A percentile compares a stretch with the other conserved stretches of the same genome.
Evolutionary conservation across 2,888 invertebrate species (phyloP).

Genomic region (Heliconius ethilla): DNA sequence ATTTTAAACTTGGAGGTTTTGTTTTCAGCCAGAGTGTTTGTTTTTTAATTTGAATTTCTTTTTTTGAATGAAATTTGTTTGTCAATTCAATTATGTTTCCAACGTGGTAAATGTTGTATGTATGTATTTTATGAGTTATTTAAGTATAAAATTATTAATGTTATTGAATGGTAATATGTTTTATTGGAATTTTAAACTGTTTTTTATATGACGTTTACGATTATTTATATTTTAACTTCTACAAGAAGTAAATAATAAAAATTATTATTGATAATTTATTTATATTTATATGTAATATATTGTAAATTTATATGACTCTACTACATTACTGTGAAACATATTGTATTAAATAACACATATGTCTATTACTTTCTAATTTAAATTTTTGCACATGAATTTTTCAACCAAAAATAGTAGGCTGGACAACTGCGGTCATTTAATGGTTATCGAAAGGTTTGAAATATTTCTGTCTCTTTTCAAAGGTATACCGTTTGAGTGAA

Average conservation of each 20-base stretch:
- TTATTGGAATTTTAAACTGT: background rate
- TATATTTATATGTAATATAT: too few relatives aligned
- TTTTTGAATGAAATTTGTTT: background rate
- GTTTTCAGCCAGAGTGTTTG: conserved; percentile 61
- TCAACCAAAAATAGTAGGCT: conserved; percentile 74
- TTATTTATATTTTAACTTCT: background rate
- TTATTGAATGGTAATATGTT: background rate
- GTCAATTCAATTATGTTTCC: too few relatives aligned
- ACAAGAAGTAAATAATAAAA: too few relatives aligned
- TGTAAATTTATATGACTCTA: too few relatives aligned
- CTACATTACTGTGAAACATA: background rate
- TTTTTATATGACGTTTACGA: background rate
- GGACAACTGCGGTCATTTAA: conserved; percentile 66
- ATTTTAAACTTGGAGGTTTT: conserved; percentile 56
- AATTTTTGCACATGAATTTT: background rate
- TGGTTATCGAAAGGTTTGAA: conserved; percentile 61
- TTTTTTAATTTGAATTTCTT: conserved; percentile 40
- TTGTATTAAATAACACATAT: background rate
- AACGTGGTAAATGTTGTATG: too few relatives aligned
- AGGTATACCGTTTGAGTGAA: conserved; percentile 57
- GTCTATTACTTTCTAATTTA: background rate
- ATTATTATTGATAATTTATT: too few relatives aligned
- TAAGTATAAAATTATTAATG: background rate
- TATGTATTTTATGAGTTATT: background rate
- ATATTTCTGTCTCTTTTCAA: conserved; percentile 65